Evolutionary conservation across 2,888 invertebrate genomes (phyloP), one percentile per base, ranked within the genome.

Genomic region (Blera fallax): DNA sequence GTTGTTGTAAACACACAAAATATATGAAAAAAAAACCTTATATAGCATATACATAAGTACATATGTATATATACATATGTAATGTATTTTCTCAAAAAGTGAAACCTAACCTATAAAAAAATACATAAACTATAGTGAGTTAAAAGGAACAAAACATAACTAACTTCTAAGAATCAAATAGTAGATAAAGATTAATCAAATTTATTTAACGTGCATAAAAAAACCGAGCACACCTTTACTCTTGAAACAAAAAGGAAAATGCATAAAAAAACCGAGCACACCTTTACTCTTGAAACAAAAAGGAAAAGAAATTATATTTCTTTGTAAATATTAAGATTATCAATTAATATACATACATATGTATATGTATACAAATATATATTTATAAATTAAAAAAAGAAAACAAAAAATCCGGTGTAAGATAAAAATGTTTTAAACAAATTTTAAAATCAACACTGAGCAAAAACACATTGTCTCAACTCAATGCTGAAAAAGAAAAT

Each of bases 401-500:
- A 40, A 69, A 83, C 74, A 84, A 80, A 58, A 64, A 87, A 87
- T 87, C 58, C 64, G 82, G 79, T 77, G 83, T 87, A 87, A 87
- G 78, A 87, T 87, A 87, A 74, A 81, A 85, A 82, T 87, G 87
- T 77, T 84, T 62, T 78, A 73, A 84, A 80, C 80, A 62, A 54
- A 34, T 76, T 74, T 79, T 43, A 7, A 70, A 77, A 43, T 69
- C 32, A 40, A 50, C 56, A 70, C 67, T 69, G 64, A 76, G 52
- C 11, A 18, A 32, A 50, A 52, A 50, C 60, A 65, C n/a, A 56
- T 64, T 65, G 58, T 62, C 43, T 48, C 8, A 72, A 56, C 84
- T 65, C 40, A 65, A 45, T 65, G 80, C 11, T 60, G 24, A 73
- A 10, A 76, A 58, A 70, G 37, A 52, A 54, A 48, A 78, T 34